Conservation (phyloP, 2,888 invertebrate species). For the Zhuqinia jingwanae region DNA sequence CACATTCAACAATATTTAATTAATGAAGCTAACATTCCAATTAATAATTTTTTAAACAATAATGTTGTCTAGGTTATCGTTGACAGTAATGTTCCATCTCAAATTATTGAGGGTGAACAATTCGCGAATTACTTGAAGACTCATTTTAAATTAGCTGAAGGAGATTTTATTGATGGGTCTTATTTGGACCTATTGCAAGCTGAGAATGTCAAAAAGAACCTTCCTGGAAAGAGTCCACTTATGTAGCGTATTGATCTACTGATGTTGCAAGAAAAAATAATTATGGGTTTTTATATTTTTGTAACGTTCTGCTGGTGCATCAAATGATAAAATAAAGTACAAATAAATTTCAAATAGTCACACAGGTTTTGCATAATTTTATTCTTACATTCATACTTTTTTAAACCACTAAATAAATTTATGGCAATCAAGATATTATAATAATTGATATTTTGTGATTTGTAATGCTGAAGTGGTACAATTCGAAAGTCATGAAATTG, state of each 20-base stretch:
- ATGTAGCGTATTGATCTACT: too few relatives aligned
- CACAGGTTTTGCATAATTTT: conserved; percentile 15
- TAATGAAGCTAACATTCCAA: not conserved
- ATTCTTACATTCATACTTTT: conserved; percentile 23
- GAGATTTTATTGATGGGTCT: conserved; percentile 87
- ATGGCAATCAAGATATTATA: conserved; percentile 26
- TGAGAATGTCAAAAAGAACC: too few relatives aligned
- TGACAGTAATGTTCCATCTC: too few relatives aligned
- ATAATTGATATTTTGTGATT: conserved; percentile 40
- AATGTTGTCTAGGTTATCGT: not conserved
- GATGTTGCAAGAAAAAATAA: too few relatives aligned
- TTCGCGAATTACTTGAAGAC: too few relatives aligned
- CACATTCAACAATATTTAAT: too few relatives aligned
- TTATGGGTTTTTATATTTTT: too few relatives aligned
- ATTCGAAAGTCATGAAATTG: not conserved
- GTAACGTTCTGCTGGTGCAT: not conserved
- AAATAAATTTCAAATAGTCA: not conserved
- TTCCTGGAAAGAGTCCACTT: too few relatives aligned
- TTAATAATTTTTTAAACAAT: not conserved
- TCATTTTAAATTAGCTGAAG: too few relatives aligned
- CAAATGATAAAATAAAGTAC: not conserved
- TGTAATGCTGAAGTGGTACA: conserved; percentile 53
- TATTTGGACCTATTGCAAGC: conserved; percentile 85
- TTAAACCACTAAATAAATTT: not conserved
- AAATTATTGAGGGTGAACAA: too few relatives aligned